Base-by-base conservation (phyloP, 2,113 vertebrate genomes). In the Larimichthys polyactis region DNA sequence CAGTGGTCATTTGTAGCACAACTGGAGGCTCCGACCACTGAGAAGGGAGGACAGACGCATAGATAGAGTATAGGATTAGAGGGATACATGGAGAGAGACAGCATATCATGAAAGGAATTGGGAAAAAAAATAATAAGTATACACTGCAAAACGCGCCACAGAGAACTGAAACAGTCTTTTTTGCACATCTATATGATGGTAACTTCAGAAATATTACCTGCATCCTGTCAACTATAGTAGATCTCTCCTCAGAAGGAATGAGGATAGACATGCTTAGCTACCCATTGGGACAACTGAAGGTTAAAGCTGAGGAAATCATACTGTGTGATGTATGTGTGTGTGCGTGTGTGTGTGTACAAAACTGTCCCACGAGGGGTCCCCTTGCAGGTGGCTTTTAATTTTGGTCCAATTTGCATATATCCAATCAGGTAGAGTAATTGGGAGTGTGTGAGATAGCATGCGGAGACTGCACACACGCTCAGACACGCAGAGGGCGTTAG, bases 351-450 rank as follows among this genome's bases (percentile, higher is more conserved):
- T 79, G 81, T 83, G 65, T 79, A 79, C 77, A 85, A 86, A 88
- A 80, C 76, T 86, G 75, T 92, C 89, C 90, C 92, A 89, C 1
- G 70, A 87, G 91, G 92, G 91, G 87, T 90, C 88, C 81, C 87
- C 87, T 94, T 72, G 91, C 92, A 94, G 93, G 93, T 94, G 93
- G 92, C 90, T 93, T 95, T 93, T 94, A 94, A 95, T 95, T 95
- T 94, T 86, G 81, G 75, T 76, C 74, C 68, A 82, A 96, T 95
- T 95, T 95, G 93, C 95, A 95, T 95, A 95, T 94, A 95, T 95
- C 91, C 95, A 95, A 95, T 96, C 95, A 95, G 93, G 87, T 93
- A 76, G 87, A 93, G 92, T 94, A 95, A 96, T 94, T 95, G 93
- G 89, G 90, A 92, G 85, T 80, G 85, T 89, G 90, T 83, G 82